A percentile compares a stretch with the other conserved stretches of the same genome.
These are phyloP conservation scores for Sula dactylatra DNA, from an alignment of 2,113 vertebrate species.

Conservation along the genomic window DNA sequence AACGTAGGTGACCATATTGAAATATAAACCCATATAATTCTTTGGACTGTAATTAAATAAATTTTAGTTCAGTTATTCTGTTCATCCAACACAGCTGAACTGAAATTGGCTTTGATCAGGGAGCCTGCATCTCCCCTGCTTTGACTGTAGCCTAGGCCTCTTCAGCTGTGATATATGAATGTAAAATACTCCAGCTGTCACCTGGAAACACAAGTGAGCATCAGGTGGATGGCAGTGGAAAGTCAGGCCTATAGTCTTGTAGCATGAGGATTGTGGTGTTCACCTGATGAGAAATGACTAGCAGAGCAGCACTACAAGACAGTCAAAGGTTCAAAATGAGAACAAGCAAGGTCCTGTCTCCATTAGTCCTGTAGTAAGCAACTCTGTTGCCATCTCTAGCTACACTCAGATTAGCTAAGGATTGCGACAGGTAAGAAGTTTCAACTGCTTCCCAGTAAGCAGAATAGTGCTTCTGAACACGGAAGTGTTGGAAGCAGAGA, in stretches of 20 bases:
- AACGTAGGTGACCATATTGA: not conserved
- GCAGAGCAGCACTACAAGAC: not conserved
- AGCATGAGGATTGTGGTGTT: not conserved
- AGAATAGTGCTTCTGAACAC: not conserved
- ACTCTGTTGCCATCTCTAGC: not conserved
- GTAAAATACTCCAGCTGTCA: not conserved
- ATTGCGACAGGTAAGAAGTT: not conserved
- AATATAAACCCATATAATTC: not conserved
- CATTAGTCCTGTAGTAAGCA: not conserved
- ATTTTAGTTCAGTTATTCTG: not conserved
- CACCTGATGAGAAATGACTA: not conserved
- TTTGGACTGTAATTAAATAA: not conserved
- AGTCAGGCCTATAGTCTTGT: not conserved
- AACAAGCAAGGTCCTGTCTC: not conserved
- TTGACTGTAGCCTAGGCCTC: not conserved
- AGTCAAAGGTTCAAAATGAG: not conserved
- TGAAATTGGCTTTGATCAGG: not conserved
- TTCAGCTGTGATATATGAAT: not conserved
- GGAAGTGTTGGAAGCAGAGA: not conserved
- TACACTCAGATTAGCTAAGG: not conserved
- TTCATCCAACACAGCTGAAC: not conserved
- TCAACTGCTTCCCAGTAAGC: not conserved
- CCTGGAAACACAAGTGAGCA: not conserved
- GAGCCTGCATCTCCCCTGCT: not conserved
- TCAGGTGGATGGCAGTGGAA: not conserved